phyloP scores from a whole-genome alignment of 2,113 vertebrate species.

The Camelus bactrianus region DNA sequence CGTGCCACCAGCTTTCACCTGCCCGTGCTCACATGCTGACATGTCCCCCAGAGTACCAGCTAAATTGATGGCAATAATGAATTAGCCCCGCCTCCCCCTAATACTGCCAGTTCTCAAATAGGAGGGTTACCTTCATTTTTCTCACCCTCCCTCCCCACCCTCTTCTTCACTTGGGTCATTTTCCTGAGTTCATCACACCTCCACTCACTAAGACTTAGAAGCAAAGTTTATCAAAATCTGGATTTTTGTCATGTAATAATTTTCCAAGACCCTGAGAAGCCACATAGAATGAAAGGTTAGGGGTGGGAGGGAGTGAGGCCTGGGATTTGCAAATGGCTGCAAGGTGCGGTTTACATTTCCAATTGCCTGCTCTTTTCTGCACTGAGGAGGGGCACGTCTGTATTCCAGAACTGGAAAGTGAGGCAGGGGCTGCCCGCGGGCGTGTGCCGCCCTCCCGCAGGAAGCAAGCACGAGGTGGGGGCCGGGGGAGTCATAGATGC shows the following conservation, averaged over 20 bases:
- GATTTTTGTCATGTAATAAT: background rate
- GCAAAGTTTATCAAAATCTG: background rate
- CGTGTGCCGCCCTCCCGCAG: background rate
- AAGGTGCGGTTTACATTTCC: background rate
- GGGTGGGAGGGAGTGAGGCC: background rate
- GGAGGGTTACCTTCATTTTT: background rate
- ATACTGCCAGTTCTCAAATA: background rate
- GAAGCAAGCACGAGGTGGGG: background rate
- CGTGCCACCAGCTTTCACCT: background rate
- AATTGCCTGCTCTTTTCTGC: background rate
- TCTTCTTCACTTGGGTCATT: background rate
- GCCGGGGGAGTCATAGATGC: rapidly evolving
- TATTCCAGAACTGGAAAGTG: background rate
- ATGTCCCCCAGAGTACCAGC: background rate
- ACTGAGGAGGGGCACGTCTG: background rate
- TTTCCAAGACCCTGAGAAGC: background rate
- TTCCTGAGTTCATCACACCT: background rate
- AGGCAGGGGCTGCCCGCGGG: background rate
- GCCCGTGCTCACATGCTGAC: background rate
- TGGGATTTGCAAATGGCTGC: background rate
- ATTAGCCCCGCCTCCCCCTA: background rate
- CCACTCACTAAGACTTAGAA: background rate
- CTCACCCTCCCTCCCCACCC: background rate
- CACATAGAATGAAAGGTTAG: background rate
- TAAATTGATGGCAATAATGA: background rate